Percentiles rank a stretch among this genome's conserved stretches.
phyloP scores from a whole-genome alignment of 2,888 invertebrate species.

The Sphinx pinastri region DNA sequence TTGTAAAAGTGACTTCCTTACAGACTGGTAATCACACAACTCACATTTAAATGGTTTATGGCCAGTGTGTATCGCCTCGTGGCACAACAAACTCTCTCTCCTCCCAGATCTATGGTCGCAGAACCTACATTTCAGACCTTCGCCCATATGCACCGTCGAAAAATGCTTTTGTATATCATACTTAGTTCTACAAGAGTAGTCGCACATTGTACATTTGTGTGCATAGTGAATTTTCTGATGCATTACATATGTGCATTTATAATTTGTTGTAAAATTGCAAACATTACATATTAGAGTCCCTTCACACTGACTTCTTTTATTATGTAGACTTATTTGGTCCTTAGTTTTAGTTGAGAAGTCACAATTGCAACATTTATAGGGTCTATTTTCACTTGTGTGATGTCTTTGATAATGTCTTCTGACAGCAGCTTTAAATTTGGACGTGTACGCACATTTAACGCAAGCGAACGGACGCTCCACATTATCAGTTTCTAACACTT shows the following conservation, averaged over 20 bases:
- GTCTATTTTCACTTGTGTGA: conserved; percentile 60
- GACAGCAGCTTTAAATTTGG: conserved; percentile 66
- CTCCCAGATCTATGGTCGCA: conserved; percentile 59
- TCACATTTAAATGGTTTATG: conserved; percentile 62
- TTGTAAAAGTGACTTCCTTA: conserved; percentile 52
- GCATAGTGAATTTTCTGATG: conserved; percentile 65
- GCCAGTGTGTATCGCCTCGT: conserved; percentile 63
- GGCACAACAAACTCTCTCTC: conserved; percentile 58
- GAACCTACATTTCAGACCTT: conserved; percentile 56
- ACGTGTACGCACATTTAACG: conserved; percentile 56
- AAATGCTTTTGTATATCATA: conserved; percentile 64
- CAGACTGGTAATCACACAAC: conserved; percentile 56
- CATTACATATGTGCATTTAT: conserved; percentile 59
- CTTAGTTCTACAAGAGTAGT: conserved; percentile 58
- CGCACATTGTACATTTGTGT: conserved; percentile 57
- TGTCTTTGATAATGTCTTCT: conserved; percentile 68
- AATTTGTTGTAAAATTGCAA: conserved; percentile 55
- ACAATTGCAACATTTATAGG: conserved; percentile 66
- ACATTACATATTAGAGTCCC: conserved; percentile 43
- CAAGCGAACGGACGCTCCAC: conserved; percentile 62
- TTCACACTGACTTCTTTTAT: conserved; percentile 58
- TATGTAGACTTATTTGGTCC: conserved; percentile 67
- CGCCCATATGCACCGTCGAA: conserved; percentile 54
- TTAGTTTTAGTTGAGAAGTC: conserved; percentile 71
- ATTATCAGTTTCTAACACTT: conserved; percentile 55